Evolutionary conservation across 2,888 invertebrate species (phyloP), one percentile per base, ranked within the genome.

Genomic region (Drosophila birchii): DNA sequence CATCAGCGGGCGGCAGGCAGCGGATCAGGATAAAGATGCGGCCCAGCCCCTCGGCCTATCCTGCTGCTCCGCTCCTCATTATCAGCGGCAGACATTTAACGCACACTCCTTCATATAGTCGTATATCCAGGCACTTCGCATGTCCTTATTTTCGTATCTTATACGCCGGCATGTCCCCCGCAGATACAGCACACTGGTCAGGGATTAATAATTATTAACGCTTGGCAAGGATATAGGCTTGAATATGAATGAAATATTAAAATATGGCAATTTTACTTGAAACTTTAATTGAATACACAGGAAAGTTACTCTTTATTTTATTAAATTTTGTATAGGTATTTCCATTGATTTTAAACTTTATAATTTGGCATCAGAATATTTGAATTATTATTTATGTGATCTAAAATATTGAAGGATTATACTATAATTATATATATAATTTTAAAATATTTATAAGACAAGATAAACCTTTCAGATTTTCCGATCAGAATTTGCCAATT

Each of bases 1-100:
- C 87, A 91, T 89, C 91, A 54, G 60, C 55, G 68, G 59, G 61
- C 39, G 29, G 70, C 67, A 64, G 64, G 60, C 60, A 29, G 51
- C 32, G 57, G 64, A 59, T 61, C 67, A 67, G 58, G 59, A 58
- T 75, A 69, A 56, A 70, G 74, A 61, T 57, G 76, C 43, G 55
- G 67, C 75, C 75, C 72, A 67, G 68, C 73, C 73, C 38, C 23
- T 9, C 34, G 47, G 36, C 54, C 75, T 29, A 57, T 57, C 32
- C 43, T 51, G 59, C 41, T 66, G 51, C 51, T 53, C 34, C 6
- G 51, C 67, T 85, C 71, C 88, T 84, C 84, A 84, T 84, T 84
- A 89, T 84, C 85, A 79, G 79, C 81, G 77, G 74, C 71, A 63
- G 76, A 68, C 83, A 62, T 80, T 71, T 73, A 81, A 81, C 68